Conservation (phyloP, 2,888 invertebrate species). For the Lamproptera curius region DNA sequence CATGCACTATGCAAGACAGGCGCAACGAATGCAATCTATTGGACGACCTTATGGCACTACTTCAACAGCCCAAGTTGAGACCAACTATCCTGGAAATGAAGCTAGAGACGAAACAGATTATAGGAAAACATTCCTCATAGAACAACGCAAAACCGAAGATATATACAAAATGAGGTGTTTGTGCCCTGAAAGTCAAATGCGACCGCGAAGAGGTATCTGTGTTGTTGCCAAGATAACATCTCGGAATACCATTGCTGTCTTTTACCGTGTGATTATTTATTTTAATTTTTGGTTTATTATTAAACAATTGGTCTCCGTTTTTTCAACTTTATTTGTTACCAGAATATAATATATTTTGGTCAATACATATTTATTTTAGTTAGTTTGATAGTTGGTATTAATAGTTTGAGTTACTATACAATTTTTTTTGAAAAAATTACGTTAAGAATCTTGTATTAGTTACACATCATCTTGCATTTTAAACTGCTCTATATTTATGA, state of each 20-base stretch:
- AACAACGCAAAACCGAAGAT: neutral
- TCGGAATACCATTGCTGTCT: constrained; percentile 9
- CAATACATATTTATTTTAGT: no score
- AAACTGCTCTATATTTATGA: no score
- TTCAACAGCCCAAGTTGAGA: neutral
- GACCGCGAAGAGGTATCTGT: constrained; percentile 8
- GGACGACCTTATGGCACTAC: neutral
- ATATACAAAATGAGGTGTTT: constrained; percentile 9
- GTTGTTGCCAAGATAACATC: constrained; percentile 15
- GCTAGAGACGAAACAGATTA: neutral
- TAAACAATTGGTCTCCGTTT: no score
- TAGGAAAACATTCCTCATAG: constrained; percentile 1
- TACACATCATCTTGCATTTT: no score
- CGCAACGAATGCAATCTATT: neutral
- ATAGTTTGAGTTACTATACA: no score
- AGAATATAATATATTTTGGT: no score
- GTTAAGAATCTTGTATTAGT: no score
- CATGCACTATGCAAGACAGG: constrained; percentile 1
- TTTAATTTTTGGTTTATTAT: constrained; percentile 6
- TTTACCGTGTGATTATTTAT: constrained; percentile 10
- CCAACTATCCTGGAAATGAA: neutral
- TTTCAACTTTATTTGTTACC: no score
- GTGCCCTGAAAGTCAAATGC: constrained; percentile 1
- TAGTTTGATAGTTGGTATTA: no score
- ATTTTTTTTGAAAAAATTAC: no score